Conservation (phyloP, 2,797 vertebrate genomes). For the Vespertilio murinus region DNA sequence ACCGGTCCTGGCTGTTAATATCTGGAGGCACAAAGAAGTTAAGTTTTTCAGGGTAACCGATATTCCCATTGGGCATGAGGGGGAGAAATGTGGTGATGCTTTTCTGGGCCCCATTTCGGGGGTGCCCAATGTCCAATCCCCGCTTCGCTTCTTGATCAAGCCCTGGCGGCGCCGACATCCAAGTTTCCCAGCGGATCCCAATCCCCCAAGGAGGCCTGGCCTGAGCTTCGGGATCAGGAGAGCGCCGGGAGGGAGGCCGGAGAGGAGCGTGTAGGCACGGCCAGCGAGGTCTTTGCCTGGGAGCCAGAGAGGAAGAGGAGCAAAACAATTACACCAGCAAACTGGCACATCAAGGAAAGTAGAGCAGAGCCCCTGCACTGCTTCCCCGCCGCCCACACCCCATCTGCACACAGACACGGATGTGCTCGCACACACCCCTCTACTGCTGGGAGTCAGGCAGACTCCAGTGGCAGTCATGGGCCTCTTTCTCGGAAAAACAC, state of each 20-base stretch:
- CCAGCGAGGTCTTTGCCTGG: not conserved
- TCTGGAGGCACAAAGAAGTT: conserved; percentile 7
- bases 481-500: conserved; percentile 30
- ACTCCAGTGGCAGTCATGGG: not conserved
- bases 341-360: rapidly evolving
- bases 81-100: not conserved
- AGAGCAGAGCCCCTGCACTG: not conserved
- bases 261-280: conserved; percentile 29
- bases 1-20: not conserved
- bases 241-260: not conserved
- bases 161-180: conserved; percentile 26
- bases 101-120: not conserved
- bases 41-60: not conserved
- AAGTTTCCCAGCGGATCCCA: conserved; percentile 22
- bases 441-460: not conserved
- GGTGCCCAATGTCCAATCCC: conserved; percentile 20
- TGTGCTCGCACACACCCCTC: not conserved
- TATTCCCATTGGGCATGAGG: not conserved
- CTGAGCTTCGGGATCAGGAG: conserved; percentile 47
- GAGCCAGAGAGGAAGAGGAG: conserved; percentile 44
- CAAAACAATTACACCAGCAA: not conserved
- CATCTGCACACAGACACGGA: not conserved
- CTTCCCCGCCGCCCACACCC: not conserved
- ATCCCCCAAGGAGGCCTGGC: conserved; percentile 53
- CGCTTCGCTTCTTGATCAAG: conserved; percentile 55